Evolutionary conservation across 2,888 invertebrate species (phyloP).

Genomic region (Campoplex nolae): DNA sequence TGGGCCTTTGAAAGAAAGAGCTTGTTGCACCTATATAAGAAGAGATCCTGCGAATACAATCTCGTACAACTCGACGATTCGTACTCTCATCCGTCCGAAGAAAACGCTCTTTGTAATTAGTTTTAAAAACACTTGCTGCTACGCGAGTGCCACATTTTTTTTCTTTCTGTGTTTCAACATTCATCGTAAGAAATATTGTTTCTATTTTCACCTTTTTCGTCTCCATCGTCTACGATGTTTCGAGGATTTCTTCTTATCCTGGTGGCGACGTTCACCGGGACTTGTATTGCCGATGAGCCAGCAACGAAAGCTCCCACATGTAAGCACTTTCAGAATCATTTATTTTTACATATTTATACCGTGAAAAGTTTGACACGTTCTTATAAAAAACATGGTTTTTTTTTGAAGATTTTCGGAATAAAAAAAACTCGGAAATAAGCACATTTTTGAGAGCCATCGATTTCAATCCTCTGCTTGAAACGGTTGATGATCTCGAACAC

Average conservation of each 20-base stretch:
- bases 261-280: conserved; percentile 62
- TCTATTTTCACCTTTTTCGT: conserved; percentile 1
- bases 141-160: conserved; percentile 33
- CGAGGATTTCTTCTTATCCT: conserved; percentile 65
- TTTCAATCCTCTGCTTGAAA: neutral
- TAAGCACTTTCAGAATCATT: conserved; percentile 27
- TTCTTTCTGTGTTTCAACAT: conserved; percentile 18
- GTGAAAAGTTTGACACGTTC: neutral
- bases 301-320: conserved; percentile 43
- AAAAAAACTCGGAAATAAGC: neutral
- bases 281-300: conserved; percentile 45
- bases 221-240: conserved; percentile 58
- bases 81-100: conserved; percentile 17
- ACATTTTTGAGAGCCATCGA: neutral
- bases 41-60: conserved; percentile 56
- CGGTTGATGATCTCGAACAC: neutral
- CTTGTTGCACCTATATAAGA: conserved; percentile 67
- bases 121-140: neutral
- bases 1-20: conserved; percentile 47
- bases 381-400: neutral
- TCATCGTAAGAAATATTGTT: neutral
- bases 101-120: neutral
- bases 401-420: neutral
- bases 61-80: conserved; percentile 44
- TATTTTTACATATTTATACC: neutral